A percentile compares a stretch with the other conserved stretches of the same genome.
These are phyloP conservation scores for Penaeus indicus DNA, from an alignment of 1,140 invertebrate genomes.

Conservation along the genomic window DNA sequence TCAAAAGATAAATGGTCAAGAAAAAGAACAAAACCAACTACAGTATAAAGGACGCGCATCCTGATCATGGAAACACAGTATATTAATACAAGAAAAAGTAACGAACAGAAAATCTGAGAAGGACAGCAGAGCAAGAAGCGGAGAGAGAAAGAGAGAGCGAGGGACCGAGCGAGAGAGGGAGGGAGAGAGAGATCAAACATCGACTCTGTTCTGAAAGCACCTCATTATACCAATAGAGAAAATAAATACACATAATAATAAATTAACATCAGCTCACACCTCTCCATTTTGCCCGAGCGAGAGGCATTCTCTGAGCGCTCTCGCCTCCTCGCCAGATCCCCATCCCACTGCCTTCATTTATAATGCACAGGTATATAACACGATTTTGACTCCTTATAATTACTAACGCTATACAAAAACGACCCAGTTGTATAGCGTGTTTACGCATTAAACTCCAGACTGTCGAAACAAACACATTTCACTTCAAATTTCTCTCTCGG, in stretches of 20 bases:
- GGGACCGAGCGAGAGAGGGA: background rate
- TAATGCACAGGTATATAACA: too few species aligned
- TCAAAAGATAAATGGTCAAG: too few species aligned
- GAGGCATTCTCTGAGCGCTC: background rate
- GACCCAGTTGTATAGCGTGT: background rate
- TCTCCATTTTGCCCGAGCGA: background rate
- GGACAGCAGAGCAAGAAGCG: background rate
- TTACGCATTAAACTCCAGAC: constrained; percentile 21
- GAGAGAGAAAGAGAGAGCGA: background rate
- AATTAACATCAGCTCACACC: background rate
- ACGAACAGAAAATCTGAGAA: background rate
- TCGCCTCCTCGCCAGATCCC: too few species aligned
- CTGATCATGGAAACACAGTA: too few species aligned
- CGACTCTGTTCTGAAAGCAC: background rate
- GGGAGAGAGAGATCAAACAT: background rate
- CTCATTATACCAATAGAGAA: background rate
- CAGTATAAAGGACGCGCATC: too few species aligned
- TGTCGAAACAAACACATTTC: constrained; percentile 18
- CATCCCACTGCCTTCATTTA: too few species aligned
- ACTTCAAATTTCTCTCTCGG: background rate
- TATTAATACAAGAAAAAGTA: background rate
- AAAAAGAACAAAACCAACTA: too few species aligned
- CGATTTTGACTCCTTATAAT: too few species aligned
- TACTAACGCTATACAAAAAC: background rate
- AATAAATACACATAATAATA: background rate